Conservation (phyloP, 2,888 invertebrate genomes). For the Drosophila kanekoi region DNA sequence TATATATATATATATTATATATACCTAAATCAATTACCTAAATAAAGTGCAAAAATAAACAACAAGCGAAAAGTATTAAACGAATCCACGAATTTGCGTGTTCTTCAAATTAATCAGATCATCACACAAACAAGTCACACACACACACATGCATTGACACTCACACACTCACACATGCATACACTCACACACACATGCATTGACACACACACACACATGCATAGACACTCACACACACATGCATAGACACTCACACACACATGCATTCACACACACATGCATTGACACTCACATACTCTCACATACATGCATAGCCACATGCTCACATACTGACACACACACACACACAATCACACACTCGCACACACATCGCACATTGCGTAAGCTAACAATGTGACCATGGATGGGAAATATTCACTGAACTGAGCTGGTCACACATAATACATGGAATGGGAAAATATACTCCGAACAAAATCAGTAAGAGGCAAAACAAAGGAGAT, state of each 20-base stretch:
- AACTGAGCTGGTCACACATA: no score
- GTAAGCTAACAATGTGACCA: no score
- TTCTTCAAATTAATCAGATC: neutral
- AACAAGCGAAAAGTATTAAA: conserved; percentile 49
- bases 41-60: conserved; percentile 70
- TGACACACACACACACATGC: no score
- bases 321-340: no score
- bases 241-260: no score
- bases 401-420: no score
- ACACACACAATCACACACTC: neutral
- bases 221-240: neutral
- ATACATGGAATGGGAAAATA: no score
- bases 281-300: no score
- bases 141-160: neutral
- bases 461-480: no score
- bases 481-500: no score
- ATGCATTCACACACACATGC: neutral
- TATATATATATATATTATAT: conserved; percentile 42
- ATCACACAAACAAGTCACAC: neutral
- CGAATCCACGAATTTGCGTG: conserved; percentile 16
- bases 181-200: neutral
- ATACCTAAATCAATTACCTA: conserved; percentile 76
- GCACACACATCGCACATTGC: no score
- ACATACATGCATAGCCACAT: no score
- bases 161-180: neutral